Percentiles rank a stretch among this genome's conserved stretches.
These are phyloP conservation scores for Germaria angustata DNA, from an alignment of 2,888 invertebrate species.

Conservation along the genomic window DNA sequence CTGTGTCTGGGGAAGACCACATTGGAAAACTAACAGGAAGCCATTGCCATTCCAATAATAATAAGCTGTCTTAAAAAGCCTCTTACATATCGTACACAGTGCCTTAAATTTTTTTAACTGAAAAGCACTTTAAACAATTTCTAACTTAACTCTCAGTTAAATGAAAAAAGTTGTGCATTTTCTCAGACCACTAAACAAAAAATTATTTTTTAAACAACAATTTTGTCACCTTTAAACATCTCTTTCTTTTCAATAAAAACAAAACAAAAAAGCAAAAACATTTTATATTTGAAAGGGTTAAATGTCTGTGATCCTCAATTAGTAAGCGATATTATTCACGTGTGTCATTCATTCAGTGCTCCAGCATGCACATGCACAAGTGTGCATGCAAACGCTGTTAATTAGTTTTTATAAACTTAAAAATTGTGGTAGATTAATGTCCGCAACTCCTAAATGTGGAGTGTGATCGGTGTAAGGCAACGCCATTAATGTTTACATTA, in stretches of 20 bases:
- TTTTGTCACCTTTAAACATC: slow-evolving; percentile 22
- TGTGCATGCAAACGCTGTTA: slow-evolving; percentile 45
- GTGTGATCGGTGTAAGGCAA: slow-evolving; percentile 29
- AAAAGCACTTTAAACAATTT: background rate
- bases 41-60: too few relatives aligned
- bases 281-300: background rate
- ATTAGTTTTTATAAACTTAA: slow-evolving; percentile 48
- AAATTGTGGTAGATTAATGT: slow-evolving; percentile 46
- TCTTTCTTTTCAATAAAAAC: background rate
- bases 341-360: slow-evolving; percentile 28
- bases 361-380: background rate
- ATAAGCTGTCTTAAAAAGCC: too few relatives aligned
- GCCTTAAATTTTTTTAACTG: too few relatives aligned
- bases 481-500: slow-evolving; percentile 50
- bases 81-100: too few relatives aligned
- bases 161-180: too few relatives aligned
- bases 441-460: slow-evolving; percentile 7
- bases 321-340: slow-evolving; percentile 47
- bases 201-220: background rate
- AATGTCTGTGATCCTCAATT: slow-evolving; percentile 47
- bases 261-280: background rate
- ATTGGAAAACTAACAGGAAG: too few relatives aligned
- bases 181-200: background rate
- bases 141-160: background rate
- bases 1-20: too few relatives aligned